These are phyloP conservation scores for Chaetura pelagica DNA, from an alignment of 2,113 vertebrate genomes.

Conservation along the genomic window DNA sequence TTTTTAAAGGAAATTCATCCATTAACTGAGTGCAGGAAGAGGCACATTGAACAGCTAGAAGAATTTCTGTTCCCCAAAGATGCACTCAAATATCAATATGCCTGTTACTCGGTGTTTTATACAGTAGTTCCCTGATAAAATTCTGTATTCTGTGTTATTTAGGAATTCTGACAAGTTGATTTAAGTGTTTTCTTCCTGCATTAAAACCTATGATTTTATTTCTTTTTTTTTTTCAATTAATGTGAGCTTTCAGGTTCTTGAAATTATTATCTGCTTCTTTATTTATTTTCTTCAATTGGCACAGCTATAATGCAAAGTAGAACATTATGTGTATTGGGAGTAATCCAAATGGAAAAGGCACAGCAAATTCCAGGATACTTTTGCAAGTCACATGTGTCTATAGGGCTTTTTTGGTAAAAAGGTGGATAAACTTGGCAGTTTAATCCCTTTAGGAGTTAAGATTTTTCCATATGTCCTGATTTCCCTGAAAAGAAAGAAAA, in stretches of 20 bases:
- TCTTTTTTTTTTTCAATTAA: not conserved
- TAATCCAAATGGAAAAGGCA: conserved; percentile 30
- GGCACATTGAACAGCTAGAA: not conserved
- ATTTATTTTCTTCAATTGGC: conserved; percentile 44
- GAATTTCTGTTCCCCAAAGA: not conserved
- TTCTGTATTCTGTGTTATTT: not conserved
- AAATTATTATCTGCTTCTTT: conserved; percentile 32
- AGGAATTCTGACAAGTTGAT: not conserved
- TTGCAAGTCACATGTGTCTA: conserved; percentile 16
- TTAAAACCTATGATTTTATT: not conserved
- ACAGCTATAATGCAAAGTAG: not conserved
- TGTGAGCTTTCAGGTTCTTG: not conserved
- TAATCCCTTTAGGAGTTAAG: not conserved
- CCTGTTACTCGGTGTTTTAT: not conserved
- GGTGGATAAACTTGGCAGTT: conserved; percentile 38
- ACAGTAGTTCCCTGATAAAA: not conserved
- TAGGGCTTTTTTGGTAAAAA: conserved; percentile 1
- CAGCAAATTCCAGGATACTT: not conserved
- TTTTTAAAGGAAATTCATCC: not conserved
- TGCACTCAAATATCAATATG: not conserved
- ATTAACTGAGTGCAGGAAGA: not conserved
- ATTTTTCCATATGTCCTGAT: conserved; percentile 58
- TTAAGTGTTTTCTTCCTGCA: not conserved
- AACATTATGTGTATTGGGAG: not conserved
- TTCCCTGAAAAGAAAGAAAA: conserved; percentile 60